A percentile compares a stretch with the other conserved stretches of the same genome.
Conservation (phyloP, 2,113 vertebrate species). For the Leuciscus idus region DNA sequence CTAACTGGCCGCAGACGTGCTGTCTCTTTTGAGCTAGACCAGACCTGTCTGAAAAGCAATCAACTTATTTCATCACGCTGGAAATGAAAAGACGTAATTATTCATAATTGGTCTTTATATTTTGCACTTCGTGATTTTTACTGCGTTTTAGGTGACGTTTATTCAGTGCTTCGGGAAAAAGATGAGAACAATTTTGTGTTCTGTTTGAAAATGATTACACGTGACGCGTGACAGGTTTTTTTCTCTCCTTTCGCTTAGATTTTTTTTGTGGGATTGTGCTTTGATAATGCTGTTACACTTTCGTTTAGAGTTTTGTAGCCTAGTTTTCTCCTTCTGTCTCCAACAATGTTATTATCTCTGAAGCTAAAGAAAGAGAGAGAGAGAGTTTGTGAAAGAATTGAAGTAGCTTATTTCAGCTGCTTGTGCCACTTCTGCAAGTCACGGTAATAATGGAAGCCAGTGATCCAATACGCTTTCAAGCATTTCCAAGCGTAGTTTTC, state of each 20-base stretch:
- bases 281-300: conserved; percentile 69
- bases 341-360: conserved; percentile 41
- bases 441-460: conserved; percentile 36
- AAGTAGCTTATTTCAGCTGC: conserved; percentile 23
- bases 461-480: conserved; percentile 45
- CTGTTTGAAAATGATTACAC: conserved; percentile 86
- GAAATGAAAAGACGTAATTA: conserved; percentile 99
- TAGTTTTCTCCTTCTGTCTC: conserved; percentile 42
- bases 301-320: conserved; percentile 62
- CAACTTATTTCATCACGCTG: conserved; percentile 99
- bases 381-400: conserved; percentile 28
- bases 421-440: conserved; percentile 46
- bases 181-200: conserved; percentile 93
- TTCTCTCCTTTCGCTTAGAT: conserved; percentile 67
- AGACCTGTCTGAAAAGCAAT: conserved; percentile 95
- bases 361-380: conserved; percentile 27
- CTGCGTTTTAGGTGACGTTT: conserved; percentile 88
- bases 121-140: conserved; percentile 74
- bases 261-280: conserved; percentile 72
- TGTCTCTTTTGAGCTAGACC: conserved; percentile 98
- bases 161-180: conserved; percentile 85
- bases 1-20: conserved; percentile 93
- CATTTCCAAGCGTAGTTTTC: conserved; percentile 27
- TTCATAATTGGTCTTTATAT: conserved; percentile 98
- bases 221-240: conserved; percentile 80